phyloP scores from a whole-genome alignment of 2,113 vertebrate genomes.

The Cebus imitator region DNA sequence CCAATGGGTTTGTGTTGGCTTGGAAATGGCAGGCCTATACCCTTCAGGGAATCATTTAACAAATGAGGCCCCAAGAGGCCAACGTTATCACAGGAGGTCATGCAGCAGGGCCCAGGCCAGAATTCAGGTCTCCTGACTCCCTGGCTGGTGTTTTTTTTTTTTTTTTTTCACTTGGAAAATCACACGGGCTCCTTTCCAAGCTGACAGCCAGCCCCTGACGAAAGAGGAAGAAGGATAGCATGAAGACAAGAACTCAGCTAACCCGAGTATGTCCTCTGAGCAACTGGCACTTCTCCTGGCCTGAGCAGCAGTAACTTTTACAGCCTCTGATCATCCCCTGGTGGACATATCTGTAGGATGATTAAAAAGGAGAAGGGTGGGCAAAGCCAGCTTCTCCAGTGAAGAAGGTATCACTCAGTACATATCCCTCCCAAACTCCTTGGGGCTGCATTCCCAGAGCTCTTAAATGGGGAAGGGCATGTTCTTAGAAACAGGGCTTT shows the following conservation, averaged over 20 bases:
- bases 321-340: background rate
- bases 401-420: background rate
- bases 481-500: background rate
- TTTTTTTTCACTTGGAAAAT: background rate
- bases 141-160: background rate
- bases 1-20: no score
- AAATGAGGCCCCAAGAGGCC: no score
- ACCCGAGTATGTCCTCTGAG: rapidly evolving
- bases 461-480: rapidly evolving
- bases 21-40: no score
- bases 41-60: no score
- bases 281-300: rapidly evolving
- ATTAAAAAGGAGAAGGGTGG: background rate
- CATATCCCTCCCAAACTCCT: background rate
- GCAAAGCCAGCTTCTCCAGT: background rate
- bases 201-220: background rate
- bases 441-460: background rate
- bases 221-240: background rate
- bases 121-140: no score
- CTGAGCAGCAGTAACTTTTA: background rate
- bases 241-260: background rate
- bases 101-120: no score
- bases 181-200: background rate
- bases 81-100: no score
- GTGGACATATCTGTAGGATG: rapidly evolving